Evolutionary conservation across 53 echinoderm and acorn worm genomes (phyloP).

Genomic region (Pentamera pediparva): DNA sequence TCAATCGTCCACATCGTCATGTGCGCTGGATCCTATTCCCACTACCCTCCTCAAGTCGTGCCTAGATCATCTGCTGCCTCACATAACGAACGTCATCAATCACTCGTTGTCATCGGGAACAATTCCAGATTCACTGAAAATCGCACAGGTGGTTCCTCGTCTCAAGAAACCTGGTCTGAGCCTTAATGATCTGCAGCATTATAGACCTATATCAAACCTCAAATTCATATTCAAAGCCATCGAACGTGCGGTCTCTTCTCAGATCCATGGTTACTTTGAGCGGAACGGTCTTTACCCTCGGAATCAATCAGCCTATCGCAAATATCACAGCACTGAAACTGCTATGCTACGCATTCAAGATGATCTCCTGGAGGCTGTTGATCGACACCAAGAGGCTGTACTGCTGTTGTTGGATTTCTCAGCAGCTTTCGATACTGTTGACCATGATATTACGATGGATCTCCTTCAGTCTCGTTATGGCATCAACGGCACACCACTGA

Average conservation of each 20-base stretch:
- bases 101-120: slow-evolving; percentile 17
- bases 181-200: slow-evolving; percentile 23
- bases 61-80: slow-evolving; percentile 1
- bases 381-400: slow-evolving; percentile 25
- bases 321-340: slow-evolving; percentile 13
- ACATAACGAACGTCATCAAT: slow-evolving; percentile 2
- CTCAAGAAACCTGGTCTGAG: slow-evolving; percentile 24
- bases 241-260: neutral
- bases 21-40: slow-evolving; percentile 6
- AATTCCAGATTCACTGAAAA: slow-evolving; percentile 7
- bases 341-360: slow-evolving; percentile 22
- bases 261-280: neutral
- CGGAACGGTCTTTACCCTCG: neutral
- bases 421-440: slow-evolving; percentile 40
- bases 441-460: slow-evolving; percentile 32
- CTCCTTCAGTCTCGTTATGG: slow-evolving; percentile 13
- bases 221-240: slow-evolving; percentile 19
- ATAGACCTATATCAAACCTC: slow-evolving; percentile 27
- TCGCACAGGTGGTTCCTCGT: slow-evolving; percentile 1
- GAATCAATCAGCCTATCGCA: neutral
- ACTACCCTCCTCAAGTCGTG: slow-evolving; percentile 1
- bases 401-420: slow-evolving; percentile 22
- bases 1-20: neutral
- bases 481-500: slow-evolving; percentile 22
- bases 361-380: slow-evolving; percentile 27